Conservation (phyloP, 53 echinoderm and acorn worm species). For the Luidia sarsii region DNA sequence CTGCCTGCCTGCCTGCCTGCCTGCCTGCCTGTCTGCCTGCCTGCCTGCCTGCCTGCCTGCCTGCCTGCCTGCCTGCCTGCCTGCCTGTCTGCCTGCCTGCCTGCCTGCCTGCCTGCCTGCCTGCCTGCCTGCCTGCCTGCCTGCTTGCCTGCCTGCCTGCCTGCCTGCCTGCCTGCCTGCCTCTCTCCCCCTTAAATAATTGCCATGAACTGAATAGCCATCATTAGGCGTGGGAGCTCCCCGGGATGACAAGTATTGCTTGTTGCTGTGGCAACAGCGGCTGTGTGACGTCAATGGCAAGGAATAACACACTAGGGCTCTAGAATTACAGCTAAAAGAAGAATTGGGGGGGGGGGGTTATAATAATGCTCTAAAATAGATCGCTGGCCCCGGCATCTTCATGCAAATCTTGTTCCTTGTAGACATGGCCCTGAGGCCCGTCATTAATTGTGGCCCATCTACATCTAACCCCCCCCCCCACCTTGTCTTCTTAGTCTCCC, state of each 20-base stretch:
- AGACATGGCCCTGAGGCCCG: constrained; percentile 21
- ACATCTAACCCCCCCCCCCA: not conserved
- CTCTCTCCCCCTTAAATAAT: constrained; percentile 38
- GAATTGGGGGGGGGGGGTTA: constrained; percentile 43
- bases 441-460: constrained; percentile 42
- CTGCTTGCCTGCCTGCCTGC: no score
- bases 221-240: constrained; percentile 57
- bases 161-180: no score
- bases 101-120: no score
- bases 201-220: constrained; percentile 41
- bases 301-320: constrained; percentile 56
- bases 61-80: no score
- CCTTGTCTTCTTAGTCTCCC: not conserved
- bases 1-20: no score
- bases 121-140: no score
- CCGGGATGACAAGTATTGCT: constrained; percentile 61
- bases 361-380: constrained; percentile 53
- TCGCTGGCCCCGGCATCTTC: not conserved
- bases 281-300: constrained; percentile 60
- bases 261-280: constrained; percentile 49
- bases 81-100: no score
- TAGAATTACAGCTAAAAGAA: constrained; percentile 59
- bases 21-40: no score
- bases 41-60: no score
- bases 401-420: constrained; percentile 32